These are phyloP conservation scores for Penaeus japonicus DNA, from an alignment of 1,140 invertebrate species.

Conservation along the genomic window DNA sequence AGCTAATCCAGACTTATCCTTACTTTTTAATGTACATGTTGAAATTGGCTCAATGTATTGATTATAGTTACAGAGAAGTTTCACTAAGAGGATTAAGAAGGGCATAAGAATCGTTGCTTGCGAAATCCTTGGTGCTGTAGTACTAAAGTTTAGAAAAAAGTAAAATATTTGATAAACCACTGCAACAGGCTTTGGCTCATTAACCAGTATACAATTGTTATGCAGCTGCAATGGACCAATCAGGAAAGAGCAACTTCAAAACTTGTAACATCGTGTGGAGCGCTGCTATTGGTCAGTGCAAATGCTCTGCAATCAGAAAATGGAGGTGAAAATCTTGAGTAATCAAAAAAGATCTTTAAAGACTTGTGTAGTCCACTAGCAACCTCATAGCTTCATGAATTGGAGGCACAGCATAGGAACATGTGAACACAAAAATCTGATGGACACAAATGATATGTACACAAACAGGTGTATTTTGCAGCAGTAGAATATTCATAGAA, in stretches of 20 bases:
- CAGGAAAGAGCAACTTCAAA: no score
- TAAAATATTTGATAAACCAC: no score
- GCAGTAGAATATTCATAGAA: background rate
- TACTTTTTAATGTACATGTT: slow-evolving; percentile 36
- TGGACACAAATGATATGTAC: slow-evolving; percentile 31
- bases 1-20: background rate
- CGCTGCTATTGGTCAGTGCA: no score
- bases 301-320: no score
- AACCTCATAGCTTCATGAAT: slow-evolving; percentile 7
- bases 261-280: no score
- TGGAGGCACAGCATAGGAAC: slow-evolving; percentile 28
- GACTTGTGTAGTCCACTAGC: slow-evolving; percentile 11
- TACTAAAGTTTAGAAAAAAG: no score
- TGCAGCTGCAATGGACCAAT: no score
- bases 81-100: slow-evolving; percentile 30
- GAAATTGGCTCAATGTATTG: slow-evolving; percentile 20
- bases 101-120: slow-evolving; percentile 12
- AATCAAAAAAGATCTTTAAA: no score
- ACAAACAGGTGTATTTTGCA: background rate
- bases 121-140: no score
- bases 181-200: no score
- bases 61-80: slow-evolving; percentile 11
- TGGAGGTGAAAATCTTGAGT: no score
- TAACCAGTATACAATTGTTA: no score
- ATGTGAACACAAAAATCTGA: slow-evolving; percentile 21